Evolutionary conservation across 1,140 invertebrate genomes (phyloP).

Genomic region (Euwallacea similis): DNA sequence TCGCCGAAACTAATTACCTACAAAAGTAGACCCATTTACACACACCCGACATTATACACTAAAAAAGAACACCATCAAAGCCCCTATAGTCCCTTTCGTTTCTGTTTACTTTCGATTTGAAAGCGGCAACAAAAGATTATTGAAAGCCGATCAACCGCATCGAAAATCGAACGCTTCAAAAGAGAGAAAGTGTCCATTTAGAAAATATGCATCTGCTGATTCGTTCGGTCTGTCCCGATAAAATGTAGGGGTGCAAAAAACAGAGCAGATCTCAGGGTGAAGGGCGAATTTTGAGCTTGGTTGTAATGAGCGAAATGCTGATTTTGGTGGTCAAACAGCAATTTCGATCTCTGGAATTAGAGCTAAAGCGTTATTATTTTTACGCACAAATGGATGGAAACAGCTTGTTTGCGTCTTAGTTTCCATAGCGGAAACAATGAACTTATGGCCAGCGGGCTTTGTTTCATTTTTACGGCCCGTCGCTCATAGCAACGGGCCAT

Average conservation of each 20-base stretch:
- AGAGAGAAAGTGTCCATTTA: slow-evolving; percentile 25
- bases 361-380: too few species aligned
- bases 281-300: too few species aligned
- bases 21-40: too few species aligned
- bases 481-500: too few species aligned
- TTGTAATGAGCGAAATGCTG: not conserved
- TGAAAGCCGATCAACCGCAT: slow-evolving; percentile 37
- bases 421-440: too few species aligned
- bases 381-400: too few species aligned
- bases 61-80: not conserved
- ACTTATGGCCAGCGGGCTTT: too few species aligned
- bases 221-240: slow-evolving; percentile 6
- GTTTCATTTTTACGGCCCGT: too few species aligned
- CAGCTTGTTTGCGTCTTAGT: too few species aligned
- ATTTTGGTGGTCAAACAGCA: not conserved
- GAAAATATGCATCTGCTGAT: slow-evolving; percentile 30
- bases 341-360: too few species aligned
- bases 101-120: slow-evolving; percentile 37
- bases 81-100: slow-evolving; percentile 14
- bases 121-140: slow-evolving; percentile 36
- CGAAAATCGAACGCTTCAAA: slow-evolving; percentile 34
- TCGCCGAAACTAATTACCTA: too few species aligned
- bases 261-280: not conserved
- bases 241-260: slow-evolving; percentile 11
- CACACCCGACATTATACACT: too few species aligned